Evolutionary conservation across 2,888 invertebrate species (phyloP).

Genomic region (Limnephilus lunatus): DNA sequence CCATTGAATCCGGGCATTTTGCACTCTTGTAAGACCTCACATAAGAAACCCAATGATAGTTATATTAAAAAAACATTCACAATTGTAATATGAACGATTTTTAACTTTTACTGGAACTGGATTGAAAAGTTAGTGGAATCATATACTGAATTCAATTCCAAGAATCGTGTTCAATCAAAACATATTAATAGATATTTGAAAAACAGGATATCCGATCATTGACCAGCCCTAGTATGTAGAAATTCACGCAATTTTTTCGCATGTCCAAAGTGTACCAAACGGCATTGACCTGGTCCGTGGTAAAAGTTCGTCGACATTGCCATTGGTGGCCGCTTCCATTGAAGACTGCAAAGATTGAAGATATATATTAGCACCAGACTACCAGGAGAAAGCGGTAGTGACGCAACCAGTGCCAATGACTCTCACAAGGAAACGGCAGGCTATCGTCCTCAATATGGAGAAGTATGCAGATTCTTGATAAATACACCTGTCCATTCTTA

Average conservation of each 20-base stretch:
- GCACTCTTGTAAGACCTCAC: too few species aligned
- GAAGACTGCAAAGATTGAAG: not conserved
- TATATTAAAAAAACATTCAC: too few species aligned
- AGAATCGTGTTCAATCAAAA: too few species aligned
- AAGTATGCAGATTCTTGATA: not conserved
- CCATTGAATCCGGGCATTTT: too few species aligned
- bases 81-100: too few species aligned
- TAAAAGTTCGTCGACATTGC: not conserved
- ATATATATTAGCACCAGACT: not conserved
- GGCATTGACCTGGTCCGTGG: not conserved
- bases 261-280: not conserved
- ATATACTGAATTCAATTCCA: too few species aligned
- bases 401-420: conserved; percentile 2
- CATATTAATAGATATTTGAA: not conserved
- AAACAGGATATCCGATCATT: not conserved
- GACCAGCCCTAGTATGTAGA: not conserved
- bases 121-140: too few species aligned
- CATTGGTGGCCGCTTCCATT: not conserved
- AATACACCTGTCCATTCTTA: not conserved
- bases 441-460: not conserved
- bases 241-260: not conserved
- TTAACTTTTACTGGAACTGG: too few species aligned
- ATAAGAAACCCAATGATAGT: too few species aligned
- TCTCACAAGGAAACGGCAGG: not conserved
- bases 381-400: not conserved